These are phyloP conservation scores for Heliornis fulica DNA, from an alignment of 2,113 vertebrate species.

Conservation along the genomic window DNA sequence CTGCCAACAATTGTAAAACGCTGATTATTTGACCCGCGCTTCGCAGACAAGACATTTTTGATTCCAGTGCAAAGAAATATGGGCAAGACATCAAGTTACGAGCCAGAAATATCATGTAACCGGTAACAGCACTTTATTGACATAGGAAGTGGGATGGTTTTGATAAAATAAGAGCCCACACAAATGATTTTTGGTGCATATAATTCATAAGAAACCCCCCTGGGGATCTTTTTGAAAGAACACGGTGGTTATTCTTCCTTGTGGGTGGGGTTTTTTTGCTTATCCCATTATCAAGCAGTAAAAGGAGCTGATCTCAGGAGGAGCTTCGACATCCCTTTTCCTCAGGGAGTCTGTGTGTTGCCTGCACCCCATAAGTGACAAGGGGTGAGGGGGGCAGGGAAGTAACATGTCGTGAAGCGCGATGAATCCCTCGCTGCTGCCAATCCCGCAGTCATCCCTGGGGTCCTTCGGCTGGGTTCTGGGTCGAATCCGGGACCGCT, in stretches of 20 bases:
- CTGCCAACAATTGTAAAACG: background rate
- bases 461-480: background rate
- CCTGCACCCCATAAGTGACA: background rate
- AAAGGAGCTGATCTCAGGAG: background rate
- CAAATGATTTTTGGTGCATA: background rate
- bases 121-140: background rate
- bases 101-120: conserved; percentile 25
- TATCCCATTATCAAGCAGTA: background rate
- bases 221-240: background rate
- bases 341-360: background rate
- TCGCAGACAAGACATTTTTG: background rate
- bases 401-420: background rate
- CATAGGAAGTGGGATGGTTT: conserved; percentile 20
- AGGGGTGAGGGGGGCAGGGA: background rate
- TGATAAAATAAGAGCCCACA: conserved; percentile 21
- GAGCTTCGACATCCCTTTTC: background rate
- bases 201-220: background rate
- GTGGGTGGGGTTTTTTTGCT: background rate
- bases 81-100: background rate
- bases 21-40: background rate
- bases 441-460: background rate
- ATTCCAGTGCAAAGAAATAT: background rate
- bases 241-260: background rate
- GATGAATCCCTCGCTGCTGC: conserved; percentile 3
- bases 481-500: background rate